Base-by-base conservation (phyloP, 2,113 vertebrate genomes). In the Syngnathus typhle region DNA sequence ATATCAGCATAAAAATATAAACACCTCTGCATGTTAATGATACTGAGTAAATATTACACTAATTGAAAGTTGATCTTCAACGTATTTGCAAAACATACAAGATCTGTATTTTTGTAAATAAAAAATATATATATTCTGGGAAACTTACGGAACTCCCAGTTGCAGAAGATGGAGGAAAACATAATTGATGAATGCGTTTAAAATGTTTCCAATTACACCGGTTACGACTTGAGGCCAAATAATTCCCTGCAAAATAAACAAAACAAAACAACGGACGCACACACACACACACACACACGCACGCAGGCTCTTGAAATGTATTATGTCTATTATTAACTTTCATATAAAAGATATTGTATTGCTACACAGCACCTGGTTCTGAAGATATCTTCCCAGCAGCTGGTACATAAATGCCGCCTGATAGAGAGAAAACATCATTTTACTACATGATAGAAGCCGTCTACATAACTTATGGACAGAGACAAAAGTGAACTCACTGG, bases 341-440 rank as follows among this genome's bases (percentile, higher is more conserved):
- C 1, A 44, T 3, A 21, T 55, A 1, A 37, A 19, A 5, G 13
- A 55, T 27, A 13, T 32, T 6, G 27, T 32, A 32, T 32, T 32
- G 54, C 21, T 21, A 19, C 3, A 23, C 6, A 64, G 27, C 84
- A 96, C 95, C 95, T 96, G 95, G 60, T 93, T 97, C 78, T 94
- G 93, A 54, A 98, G 90, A 73, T 97, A 98, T 65, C 89, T 85
- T 0, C 80, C 89, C 83, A 95, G 91, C 44, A 97, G 82, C 82
- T 96, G 94, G 87, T 93, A 95, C 78, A 98, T 90, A 21, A 98
- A 98, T 0, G 88, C 80, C 2, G 93, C 95, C 96, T 98, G 79
- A 49, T 65, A 46, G 68, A 32, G 27, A 19, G 64, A 66, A 63
- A 32, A 3, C 27, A 32, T 32, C 3, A 32, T 32, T 3, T 3